phyloP scores from a whole-genome alignment of 1,140 invertebrate species.

The Drosophila sulfurigaster region DNA sequence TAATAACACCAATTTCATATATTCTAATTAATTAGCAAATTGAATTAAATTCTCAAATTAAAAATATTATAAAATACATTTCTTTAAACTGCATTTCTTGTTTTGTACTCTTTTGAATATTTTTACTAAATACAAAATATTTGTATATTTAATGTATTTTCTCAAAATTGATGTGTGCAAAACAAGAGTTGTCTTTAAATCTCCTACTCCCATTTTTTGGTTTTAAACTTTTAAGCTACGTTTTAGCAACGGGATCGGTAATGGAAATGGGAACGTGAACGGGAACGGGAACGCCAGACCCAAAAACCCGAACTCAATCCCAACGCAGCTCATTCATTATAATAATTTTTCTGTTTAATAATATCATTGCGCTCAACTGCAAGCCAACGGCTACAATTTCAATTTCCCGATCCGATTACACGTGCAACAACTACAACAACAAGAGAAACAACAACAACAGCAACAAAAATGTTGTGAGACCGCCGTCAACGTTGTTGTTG shows the following conservation, averaged over 20 bases:
- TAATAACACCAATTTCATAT: too few species aligned
- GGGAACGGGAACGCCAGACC: conserved; percentile 15
- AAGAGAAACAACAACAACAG: conserved; percentile 24
- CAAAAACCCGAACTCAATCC: conserved; percentile 59
- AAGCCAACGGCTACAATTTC: conserved; percentile 78
- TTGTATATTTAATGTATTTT: too few species aligned
- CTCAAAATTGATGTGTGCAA: not conserved
- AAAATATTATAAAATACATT: too few species aligned
- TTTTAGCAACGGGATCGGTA: not conserved
- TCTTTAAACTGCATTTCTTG: too few species aligned
- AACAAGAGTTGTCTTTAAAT: not conserved
- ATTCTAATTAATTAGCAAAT: too few species aligned
- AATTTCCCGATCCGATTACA: conserved; percentile 76
- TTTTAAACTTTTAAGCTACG: conserved; percentile 7
- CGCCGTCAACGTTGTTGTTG: conserved; percentile 47
- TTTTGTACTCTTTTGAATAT: too few species aligned
- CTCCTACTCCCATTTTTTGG: not conserved
- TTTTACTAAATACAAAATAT: too few species aligned
- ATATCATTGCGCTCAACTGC: conserved; percentile 79
- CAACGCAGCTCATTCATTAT: conserved; percentile 74
- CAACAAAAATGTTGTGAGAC: conserved; percentile 48
- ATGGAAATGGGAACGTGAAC: not conserved
- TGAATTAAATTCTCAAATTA: too few species aligned
- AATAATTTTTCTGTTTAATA: conserved; percentile 76
- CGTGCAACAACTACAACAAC: conserved; percentile 70